A percentile compares a stretch with the other conserved stretches of the same genome.
Evolutionary conservation across 2,888 invertebrate species (phyloP).

Genomic region (Volucella inflata): DNA sequence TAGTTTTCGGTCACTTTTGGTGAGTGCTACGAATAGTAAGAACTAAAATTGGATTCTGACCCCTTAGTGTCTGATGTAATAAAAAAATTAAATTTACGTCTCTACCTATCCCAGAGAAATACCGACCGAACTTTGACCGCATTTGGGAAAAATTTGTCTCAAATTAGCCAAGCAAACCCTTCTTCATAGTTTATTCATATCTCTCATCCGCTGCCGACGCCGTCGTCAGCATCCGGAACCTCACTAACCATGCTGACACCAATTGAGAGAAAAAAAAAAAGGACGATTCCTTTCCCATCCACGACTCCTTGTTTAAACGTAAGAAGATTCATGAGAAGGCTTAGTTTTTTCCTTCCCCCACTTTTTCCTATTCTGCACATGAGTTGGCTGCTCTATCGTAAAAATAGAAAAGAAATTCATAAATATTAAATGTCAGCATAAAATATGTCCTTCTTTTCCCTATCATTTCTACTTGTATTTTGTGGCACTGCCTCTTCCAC

Average conservation of each 20-base stretch:
- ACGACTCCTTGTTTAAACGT: slow-evolving; percentile 16
- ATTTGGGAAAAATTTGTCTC: slow-evolving; percentile 13
- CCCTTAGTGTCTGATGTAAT: slow-evolving; percentile 5
- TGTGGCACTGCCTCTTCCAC: neutral
- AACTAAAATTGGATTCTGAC: slow-evolving; percentile 19
- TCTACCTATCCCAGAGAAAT: slow-evolving; percentile 39
- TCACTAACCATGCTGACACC: slow-evolving; percentile 3
- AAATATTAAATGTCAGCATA: slow-evolving; percentile 61
- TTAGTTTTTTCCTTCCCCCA: neutral
- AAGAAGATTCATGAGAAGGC: slow-evolving; percentile 16
- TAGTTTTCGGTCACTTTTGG: neutral
- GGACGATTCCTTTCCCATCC: neutral
- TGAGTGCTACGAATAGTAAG: neutral
- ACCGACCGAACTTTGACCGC: slow-evolving; percentile 4
- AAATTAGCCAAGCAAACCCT: slow-evolving; percentile 46
- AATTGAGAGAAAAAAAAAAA: slow-evolving; percentile 2
- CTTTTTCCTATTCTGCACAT: neutral
- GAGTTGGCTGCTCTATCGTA: slow-evolving; percentile 45
- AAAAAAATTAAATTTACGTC: slow-evolving; percentile 51
- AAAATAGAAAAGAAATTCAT: slow-evolving; percentile 61
- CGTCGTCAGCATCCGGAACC: neutral
- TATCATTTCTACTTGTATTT: slow-evolving; percentile 3
- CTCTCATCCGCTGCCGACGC: neutral
- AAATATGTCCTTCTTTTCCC: slow-evolving; percentile 37
- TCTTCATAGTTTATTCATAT: slow-evolving; percentile 63